Percentiles rank a stretch among this genome's conserved stretches.
phyloP scores from a whole-genome alignment of 1,140 invertebrate species.

The Centruroides vittatus region DNA sequence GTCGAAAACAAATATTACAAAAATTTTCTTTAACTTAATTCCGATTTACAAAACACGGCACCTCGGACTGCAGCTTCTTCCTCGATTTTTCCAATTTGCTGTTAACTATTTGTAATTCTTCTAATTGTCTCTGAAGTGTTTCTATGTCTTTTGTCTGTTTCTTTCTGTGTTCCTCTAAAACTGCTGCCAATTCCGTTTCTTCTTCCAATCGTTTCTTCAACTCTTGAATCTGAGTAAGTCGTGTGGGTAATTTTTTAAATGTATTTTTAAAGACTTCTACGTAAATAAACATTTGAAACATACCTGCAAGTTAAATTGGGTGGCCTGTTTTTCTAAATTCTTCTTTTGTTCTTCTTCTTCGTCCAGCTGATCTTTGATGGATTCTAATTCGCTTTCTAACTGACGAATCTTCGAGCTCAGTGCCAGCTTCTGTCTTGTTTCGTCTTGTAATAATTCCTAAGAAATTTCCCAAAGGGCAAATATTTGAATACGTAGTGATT shows the following conservation, averaged over 20 bases:
- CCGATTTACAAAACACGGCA: constrained; percentile 4
- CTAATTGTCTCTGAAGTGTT: constrained; percentile 62
- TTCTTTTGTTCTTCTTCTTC: constrained; percentile 87
- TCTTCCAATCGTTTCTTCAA: constrained; percentile 88
- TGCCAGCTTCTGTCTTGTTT: constrained; percentile 83
- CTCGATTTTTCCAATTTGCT: constrained; percentile 94
- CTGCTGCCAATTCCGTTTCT: constrained; percentile 62
- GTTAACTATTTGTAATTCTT: constrained; percentile 75
- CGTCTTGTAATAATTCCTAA: constrained; percentile 65
- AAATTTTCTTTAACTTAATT: too few species aligned
- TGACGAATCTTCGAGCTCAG: constrained; percentile 78
- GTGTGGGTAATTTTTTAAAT: too few species aligned
- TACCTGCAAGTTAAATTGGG: neutral
- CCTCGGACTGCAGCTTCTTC: constrained; percentile 90
- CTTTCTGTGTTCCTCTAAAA: constrained; percentile 80
- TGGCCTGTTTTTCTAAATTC: constrained; percentile 61
- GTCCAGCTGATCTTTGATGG: constrained; percentile 76
- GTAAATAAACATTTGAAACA: neutral
- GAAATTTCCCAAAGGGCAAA: too few species aligned
- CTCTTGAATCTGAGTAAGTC: constrained; percentile 33
- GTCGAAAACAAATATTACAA: too few species aligned
- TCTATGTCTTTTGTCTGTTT: constrained; percentile 78
- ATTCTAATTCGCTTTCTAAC: constrained; percentile 74
- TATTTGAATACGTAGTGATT: too few species aligned
- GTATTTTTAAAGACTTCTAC: too few species aligned